Conservation (phyloP, 2,797 vertebrate species). For the Melanotaenia pygmaea region DNA sequence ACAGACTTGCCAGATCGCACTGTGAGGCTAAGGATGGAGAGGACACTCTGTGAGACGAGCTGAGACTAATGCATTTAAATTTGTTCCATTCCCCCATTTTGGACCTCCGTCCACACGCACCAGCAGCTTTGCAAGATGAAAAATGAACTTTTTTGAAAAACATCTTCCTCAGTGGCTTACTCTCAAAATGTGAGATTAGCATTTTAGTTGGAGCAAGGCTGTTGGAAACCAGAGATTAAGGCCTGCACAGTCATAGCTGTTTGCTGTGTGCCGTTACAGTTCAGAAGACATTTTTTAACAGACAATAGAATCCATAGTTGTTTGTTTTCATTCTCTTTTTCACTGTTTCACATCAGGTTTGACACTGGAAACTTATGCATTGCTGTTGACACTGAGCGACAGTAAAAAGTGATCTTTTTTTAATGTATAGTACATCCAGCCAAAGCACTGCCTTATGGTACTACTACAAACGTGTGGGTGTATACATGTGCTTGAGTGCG, state of each 20-base stretch:
- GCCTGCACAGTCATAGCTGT: background rate
- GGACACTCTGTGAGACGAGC: background rate
- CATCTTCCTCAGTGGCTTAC: background rate
- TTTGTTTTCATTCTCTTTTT: background rate
- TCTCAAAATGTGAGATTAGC: background rate
- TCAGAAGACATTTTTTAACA: no score
- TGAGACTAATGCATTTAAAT: background rate
- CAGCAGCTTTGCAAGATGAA: background rate
- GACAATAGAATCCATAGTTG: background rate
- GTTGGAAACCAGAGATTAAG: background rate
- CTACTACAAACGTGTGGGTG: conserved; percentile 5
- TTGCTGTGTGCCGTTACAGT: no score
- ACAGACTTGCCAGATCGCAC: conserved; percentile 12
- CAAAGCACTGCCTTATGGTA: background rate
- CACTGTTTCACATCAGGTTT: background rate
- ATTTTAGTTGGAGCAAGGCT: background rate
- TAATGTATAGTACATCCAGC: background rate
- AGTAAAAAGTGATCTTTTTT: background rate
- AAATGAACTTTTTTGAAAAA: background rate
- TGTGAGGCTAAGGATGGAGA: background rate
- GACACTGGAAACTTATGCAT: conserved; percentile 2
- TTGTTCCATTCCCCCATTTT: accelerated
- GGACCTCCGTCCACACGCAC: background rate
- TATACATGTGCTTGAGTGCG: conserved; percentile 11
- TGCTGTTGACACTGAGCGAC: background rate